These are phyloP conservation scores for Xerus rutilus DNA, from an alignment of 2,797 vertebrate genomes.

Conservation along the genomic window DNA sequence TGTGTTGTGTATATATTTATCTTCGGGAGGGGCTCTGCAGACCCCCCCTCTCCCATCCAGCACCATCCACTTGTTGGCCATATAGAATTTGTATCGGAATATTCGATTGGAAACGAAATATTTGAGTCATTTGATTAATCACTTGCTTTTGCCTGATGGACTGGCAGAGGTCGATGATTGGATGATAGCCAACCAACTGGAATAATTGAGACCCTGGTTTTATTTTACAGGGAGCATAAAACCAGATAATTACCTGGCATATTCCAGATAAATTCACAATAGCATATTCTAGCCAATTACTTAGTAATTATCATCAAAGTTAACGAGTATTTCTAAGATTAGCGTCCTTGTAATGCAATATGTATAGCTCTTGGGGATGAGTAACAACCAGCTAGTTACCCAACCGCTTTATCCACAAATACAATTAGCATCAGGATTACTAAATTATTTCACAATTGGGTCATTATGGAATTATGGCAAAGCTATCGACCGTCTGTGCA, in stretches of 20 bases:
- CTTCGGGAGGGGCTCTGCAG: background rate
- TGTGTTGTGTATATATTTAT: slow-evolving; percentile 63
- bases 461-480: slow-evolving; percentile 50
- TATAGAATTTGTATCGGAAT: slow-evolving; percentile 43
- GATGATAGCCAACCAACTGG: slow-evolving; percentile 69
- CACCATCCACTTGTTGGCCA: slow-evolving; percentile 38
- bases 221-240: slow-evolving; percentile 79
- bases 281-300: slow-evolving; percentile 76
- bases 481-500: background rate
- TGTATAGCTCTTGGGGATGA: slow-evolving; percentile 59
- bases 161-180: slow-evolving; percentile 62
- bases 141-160: background rate
- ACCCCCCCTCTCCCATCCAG: background rate
- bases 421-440: slow-evolving; percentile 35
- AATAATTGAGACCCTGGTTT: slow-evolving; percentile 68
- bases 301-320: slow-evolving; percentile 73
- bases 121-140: slow-evolving; percentile 81
- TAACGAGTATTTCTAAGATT: slow-evolving; percentile 80
- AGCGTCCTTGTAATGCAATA: slow-evolving; percentile 66
- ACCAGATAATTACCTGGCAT: slow-evolving; percentile 80
- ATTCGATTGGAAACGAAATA: slow-evolving; percentile 63
- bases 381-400: slow-evolving; percentile 76
- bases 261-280: slow-evolving; percentile 72
- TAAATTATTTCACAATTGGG: background rate
- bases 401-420: slow-evolving; percentile 59